phyloP scores from a whole-genome alignment of 2,888 invertebrate genomes.

The Xanthorhoe designata region DNA sequence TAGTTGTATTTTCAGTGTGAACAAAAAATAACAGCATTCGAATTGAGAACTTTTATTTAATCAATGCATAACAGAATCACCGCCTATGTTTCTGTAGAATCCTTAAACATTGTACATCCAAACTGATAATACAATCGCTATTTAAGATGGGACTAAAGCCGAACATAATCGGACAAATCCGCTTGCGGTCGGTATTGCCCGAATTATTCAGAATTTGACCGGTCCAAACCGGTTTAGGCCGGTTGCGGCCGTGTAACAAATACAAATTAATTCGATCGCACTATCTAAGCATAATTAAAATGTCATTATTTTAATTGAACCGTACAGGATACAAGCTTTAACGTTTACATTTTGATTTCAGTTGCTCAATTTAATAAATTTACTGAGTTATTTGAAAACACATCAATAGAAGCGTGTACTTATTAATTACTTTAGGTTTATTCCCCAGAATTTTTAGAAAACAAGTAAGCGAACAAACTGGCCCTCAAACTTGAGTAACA shows the following conservation, averaged over 20 bases:
- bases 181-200: slow-evolving; percentile 50
- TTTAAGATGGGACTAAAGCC: slow-evolving; percentile 40
- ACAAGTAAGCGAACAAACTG: no score
- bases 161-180: slow-evolving; percentile 57
- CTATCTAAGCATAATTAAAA: slow-evolving; percentile 53
- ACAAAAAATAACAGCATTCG: neutral
- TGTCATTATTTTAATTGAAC: slow-evolving; percentile 35
- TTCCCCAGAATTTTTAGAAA: no score
- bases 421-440: no score
- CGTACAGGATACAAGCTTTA: neutral
- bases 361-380: no score
- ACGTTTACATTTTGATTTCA: no score
- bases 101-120: slow-evolving; percentile 9
- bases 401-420: no score
- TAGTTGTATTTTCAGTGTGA: no score
- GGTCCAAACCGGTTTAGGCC: slow-evolving; percentile 28
- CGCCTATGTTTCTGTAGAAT: neutral
- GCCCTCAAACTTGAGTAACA: no score
- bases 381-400: no score
- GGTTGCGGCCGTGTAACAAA: slow-evolving; percentile 25
- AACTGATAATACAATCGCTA: slow-evolving; percentile 10
- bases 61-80: neutral
- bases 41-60: neutral
- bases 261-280: slow-evolving; percentile 40
- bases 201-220: slow-evolving; percentile 54